Evolutionary conservation across 2,113 vertebrate species (phyloP), one percentile per base, ranked within the genome.

Genomic region (Fulmarus glacialis): DNA sequence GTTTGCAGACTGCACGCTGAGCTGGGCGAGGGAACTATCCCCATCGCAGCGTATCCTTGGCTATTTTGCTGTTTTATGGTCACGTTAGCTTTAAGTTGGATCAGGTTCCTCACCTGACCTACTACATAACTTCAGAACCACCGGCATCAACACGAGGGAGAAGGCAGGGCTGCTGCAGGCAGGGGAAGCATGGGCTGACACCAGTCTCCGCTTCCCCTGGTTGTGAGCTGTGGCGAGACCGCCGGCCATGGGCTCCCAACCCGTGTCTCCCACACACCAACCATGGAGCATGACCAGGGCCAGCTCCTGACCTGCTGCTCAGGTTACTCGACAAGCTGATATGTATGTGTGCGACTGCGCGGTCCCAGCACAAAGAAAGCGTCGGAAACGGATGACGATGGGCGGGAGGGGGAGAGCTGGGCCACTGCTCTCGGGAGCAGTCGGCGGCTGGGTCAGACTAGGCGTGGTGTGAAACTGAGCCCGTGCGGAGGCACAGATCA

Each of bases 401-500:
- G 15, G 12, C 1, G 2, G 40, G 48, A 13, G 23, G 79, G 36
- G 56, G 15, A 81, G 29, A 59, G 10, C 47, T 2, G 3, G 71
- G 52, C 32, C 5, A 0, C 59, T 27, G 16, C 52, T 62, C 55
- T 67, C 2, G 2, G 78, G 53, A 77, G 42, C 26, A 82, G 38
- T 2, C 15, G 20, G 12, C 1, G 1, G 38, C 13, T 83, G 60
- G 52, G 40, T 85, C 38, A 48, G 60, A 52, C 19, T 8, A 72
- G 17, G 26, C 19, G 32, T 53, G 64, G 16, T 73, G 58, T 77
- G 70, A 80, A 88, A 48, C 26, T 1, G 4, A 81, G 15, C 62
- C 77, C 1, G 1, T 0, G 1, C 0, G 0, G 43, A 50, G 43
- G 15, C 30, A 40, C 0, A 0, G 47, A 29, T 72, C 48, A 52